Evolutionary conservation across 2,113 vertebrate species (phyloP).

Genomic region (Menura novaehollandiae): DNA sequence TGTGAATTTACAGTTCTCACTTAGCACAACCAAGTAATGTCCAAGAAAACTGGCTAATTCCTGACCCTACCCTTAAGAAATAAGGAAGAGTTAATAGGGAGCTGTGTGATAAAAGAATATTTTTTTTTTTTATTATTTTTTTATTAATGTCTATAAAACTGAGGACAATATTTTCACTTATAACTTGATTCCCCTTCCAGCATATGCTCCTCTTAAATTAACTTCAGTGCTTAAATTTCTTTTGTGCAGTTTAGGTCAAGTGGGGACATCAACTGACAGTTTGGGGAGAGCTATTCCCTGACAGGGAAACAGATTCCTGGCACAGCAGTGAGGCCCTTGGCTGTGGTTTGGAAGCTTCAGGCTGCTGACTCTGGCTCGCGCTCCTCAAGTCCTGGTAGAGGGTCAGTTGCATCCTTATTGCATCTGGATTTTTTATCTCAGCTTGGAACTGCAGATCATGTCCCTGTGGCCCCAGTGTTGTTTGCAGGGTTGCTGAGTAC

Average conservation of each 20-base stretch:
- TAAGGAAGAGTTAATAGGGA: not conserved
- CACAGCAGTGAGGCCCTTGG: not conserved
- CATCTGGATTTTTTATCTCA: not conserved
- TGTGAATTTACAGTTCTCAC: not conserved
- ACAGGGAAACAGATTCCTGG: not conserved
- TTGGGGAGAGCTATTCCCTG: not conserved
- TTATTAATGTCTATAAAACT: not conserved
- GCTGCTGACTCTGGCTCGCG: not conserved
- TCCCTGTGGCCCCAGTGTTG: accelerated
- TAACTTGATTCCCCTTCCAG: not conserved
- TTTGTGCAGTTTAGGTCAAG: not conserved
- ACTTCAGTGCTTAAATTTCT: not conserved
- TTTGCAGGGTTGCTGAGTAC: not conserved
- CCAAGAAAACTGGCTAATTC: not conserved
- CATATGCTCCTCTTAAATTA: not conserved
- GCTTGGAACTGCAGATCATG: accelerated
- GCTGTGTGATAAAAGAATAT: not conserved
- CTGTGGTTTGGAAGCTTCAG: not conserved
- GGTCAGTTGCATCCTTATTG: not conserved
- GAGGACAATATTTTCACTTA: not conserved
- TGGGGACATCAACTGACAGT: not conserved
- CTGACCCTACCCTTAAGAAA: not conserved
- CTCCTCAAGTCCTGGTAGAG: not conserved
- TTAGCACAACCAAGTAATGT: not conserved
- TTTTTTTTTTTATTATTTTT: not conserved